Conservation (phyloP, 2,888 invertebrate species). For the Hermaeophaga mercurialis region DNA sequence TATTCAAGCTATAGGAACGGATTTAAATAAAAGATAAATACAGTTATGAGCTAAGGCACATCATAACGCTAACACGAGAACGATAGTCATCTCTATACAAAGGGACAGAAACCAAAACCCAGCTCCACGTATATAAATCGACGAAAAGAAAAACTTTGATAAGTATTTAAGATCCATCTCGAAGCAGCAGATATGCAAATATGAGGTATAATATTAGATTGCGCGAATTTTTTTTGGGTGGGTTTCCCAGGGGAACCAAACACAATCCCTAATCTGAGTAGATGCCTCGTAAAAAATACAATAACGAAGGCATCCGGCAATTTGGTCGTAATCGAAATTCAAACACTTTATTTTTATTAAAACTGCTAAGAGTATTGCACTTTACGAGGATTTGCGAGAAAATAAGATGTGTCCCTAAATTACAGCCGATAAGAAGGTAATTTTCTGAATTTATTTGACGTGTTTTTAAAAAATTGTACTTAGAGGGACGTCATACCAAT, state of each 20-base stretch:
- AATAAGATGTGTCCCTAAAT: background rate
- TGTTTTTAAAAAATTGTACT: no score
- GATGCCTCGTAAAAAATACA: slow-evolving; percentile 53
- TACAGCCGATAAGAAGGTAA: background rate
- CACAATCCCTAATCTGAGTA: slow-evolving; percentile 47
- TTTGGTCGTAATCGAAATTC: slow-evolving; percentile 32
- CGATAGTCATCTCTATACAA: slow-evolving; percentile 35
- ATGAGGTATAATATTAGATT: slow-evolving; percentile 53
- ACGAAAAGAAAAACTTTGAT: slow-evolving; percentile 43
- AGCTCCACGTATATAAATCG: slow-evolving; percentile 20
- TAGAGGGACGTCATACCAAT: no score
- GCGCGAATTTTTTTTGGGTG: slow-evolving; percentile 47
- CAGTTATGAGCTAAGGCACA: slow-evolving; percentile 30
- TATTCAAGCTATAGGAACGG: slow-evolving; percentile 23
- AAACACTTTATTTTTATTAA: slow-evolving; percentile 33
- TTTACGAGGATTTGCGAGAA: slow-evolving; percentile 5
- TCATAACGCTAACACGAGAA: slow-evolving; percentile 21
- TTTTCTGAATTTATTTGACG: no score
- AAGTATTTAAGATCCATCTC: slow-evolving; percentile 53
- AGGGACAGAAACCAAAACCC: slow-evolving; percentile 38
- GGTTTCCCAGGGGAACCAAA: slow-evolving; percentile 41
- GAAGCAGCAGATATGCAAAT: slow-evolving; percentile 53
- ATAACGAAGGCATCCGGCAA: slow-evolving; percentile 41
- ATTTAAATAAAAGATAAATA: slow-evolving; percentile 31
- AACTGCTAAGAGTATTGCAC: slow-evolving; percentile 20